phyloP scores from a whole-genome alignment of 1,140 invertebrate species.

The Tyrophagus putrescentiae region DNA sequence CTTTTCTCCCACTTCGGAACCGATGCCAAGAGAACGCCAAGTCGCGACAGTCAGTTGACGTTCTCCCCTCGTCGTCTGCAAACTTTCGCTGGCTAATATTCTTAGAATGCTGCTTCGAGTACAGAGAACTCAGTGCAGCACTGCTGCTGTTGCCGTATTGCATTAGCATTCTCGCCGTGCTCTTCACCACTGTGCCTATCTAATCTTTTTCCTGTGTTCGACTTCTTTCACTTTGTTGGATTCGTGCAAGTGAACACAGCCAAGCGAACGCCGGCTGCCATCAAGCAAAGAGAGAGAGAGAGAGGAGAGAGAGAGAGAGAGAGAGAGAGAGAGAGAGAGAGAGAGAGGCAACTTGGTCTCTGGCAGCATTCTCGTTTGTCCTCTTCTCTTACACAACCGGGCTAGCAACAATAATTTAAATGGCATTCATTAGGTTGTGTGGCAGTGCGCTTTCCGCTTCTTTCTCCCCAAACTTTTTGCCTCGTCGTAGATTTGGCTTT shows the following conservation, averaged over 20 bases:
- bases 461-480: neutral
- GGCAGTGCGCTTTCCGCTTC: neutral
- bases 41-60: too few relatives aligned
- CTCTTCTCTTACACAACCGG: neutral
- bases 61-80: neutral
- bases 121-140: too few relatives aligned
- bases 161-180: conserved; percentile 5
- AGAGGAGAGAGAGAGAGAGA: conserved; percentile 15
- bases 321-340: conserved; percentile 16
- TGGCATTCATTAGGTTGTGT: neutral
- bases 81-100: conserved; percentile 5
- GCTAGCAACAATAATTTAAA: conserved; percentile 1
- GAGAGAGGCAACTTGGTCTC: conserved; percentile 3
- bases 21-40: too few relatives aligned
- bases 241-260: conserved; percentile 1
- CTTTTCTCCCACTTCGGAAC: neutral
- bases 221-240: conserved; percentile 3
- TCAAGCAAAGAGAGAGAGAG: conserved; percentile 20
- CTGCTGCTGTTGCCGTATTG: too few relatives aligned
- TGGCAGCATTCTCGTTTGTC: conserved; percentile 3
- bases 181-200: neutral
- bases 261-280: neutral
- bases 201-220: conserved; percentile 5
- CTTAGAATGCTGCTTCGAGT: conserved; percentile 6
- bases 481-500: conserved; percentile 1